phyloP scores from a whole-genome alignment of 2,113 vertebrate genomes.

The Sigmodon hispidus region DNA sequence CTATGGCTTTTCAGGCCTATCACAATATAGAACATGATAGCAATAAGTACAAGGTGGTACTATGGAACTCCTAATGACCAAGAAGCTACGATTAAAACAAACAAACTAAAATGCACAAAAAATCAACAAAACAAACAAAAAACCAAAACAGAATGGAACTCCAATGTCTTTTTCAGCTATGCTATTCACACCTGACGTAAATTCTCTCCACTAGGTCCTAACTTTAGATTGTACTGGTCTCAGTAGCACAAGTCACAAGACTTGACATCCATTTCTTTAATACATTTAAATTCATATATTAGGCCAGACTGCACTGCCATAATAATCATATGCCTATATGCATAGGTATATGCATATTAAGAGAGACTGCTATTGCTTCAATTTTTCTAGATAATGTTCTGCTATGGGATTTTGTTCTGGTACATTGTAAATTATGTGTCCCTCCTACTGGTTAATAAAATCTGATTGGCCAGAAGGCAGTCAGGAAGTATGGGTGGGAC shows the following conservation, averaged over 20 bases:
- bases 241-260: neutral
- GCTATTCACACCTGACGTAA: too few relatives aligned
- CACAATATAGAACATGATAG: neutral
- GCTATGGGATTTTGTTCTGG: too few relatives aligned
- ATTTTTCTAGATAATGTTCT: neutral
- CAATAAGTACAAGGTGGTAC: accelerated
- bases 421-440: too few relatives aligned
- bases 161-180: neutral
- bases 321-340: neutral
- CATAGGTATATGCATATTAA: neutral
- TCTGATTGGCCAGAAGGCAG: too few relatives aligned
- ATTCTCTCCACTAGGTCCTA: neutral
- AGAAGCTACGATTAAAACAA: neutral
- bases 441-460: too few relatives aligned
- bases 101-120: too few relatives aligned
- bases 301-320: neutral
- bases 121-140: too few relatives aligned
- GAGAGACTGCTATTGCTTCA: neutral
- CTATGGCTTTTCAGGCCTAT: neutral
- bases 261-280: accelerated
- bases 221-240: neutral
- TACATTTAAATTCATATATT: neutral
- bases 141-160: too few relatives aligned
- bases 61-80: neutral
- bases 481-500: too few relatives aligned